Conservation (phyloP, 1,140 invertebrate genomes). For the Zaprionus taronus region DNA sequence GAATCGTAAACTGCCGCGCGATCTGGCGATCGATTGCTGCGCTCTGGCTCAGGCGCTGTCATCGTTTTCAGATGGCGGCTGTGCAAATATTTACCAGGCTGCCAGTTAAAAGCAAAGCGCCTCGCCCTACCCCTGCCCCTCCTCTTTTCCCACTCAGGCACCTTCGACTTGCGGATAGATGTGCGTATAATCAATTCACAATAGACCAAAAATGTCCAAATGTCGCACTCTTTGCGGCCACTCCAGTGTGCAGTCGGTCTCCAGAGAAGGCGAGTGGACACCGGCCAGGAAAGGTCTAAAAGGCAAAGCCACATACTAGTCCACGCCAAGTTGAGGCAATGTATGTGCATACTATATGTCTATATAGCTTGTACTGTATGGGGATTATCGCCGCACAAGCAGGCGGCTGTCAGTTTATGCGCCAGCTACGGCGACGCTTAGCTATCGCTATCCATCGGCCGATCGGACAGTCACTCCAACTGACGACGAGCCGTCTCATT, state of each 20-base stretch:
- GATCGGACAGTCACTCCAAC: constrained; percentile 61
- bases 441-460: constrained; percentile 57
- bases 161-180: background rate
- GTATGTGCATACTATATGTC: constrained; percentile 1
- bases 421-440: constrained; percentile 27
- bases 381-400: constrained; percentile 2
- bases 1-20: constrained; percentile 35
- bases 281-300: constrained; percentile 3
- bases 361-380: background rate
- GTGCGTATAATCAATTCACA: background rate
- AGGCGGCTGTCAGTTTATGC: constrained; percentile 7
- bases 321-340: background rate
- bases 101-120: constrained; percentile 23
- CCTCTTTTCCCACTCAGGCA: background rate
- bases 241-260: background rate
- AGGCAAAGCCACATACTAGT: background rate
- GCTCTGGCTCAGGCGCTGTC: constrained; percentile 10
- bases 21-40: constrained; percentile 28
- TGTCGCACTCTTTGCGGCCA: background rate
- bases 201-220: constrained; percentile 7
- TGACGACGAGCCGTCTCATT: constrained; percentile 51
- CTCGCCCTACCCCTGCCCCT: background rate
- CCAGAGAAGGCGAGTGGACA: background rate
- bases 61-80: constrained; percentile 44
- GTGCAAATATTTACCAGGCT: constrained; percentile 45